Conservation (phyloP, 2,888 invertebrate species). For the Dicycla oo region DNA sequence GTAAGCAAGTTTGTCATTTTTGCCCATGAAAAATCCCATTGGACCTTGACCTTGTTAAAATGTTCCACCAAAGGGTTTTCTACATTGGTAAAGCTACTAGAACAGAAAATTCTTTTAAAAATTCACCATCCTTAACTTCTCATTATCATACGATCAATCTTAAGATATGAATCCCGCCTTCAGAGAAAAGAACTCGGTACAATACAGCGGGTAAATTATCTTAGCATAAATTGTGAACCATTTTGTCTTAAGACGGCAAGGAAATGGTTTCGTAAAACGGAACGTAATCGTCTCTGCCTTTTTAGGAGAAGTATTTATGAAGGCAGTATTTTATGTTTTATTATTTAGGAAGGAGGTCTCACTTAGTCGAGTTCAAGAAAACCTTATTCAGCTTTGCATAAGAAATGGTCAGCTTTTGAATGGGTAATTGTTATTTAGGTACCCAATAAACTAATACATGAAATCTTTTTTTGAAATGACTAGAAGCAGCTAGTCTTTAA, state of each 20-base stretch:
- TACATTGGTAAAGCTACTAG: no score
- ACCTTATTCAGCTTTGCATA: background rate
- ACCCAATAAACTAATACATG: background rate
- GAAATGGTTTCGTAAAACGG: slow-evolving; percentile 52
- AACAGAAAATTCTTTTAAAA: background rate
- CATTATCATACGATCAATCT: slow-evolving; percentile 48
- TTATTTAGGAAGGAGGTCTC: background rate
- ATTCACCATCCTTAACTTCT: slow-evolving; percentile 4
- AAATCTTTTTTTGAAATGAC: background rate
- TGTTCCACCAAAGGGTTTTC: no score
- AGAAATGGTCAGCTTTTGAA: background rate
- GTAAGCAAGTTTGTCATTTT: no score
- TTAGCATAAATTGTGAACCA: slow-evolving; percentile 55
- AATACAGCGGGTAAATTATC: slow-evolving; percentile 51
- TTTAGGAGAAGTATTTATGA: slow-evolving; percentile 38
- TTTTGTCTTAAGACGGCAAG: slow-evolving; percentile 52
- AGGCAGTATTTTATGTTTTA: slow-evolving; percentile 28
- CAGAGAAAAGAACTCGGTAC: slow-evolving; percentile 36
- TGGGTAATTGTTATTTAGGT: background rate
- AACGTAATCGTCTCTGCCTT: slow-evolving; percentile 43
- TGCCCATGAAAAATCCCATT: no score
- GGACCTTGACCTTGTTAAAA: no score
- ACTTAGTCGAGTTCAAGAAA: background rate
- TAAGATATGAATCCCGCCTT: slow-evolving; percentile 22
- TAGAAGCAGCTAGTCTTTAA: no score